A percentile compares a stretch with the other conserved stretches of the same genome.
These are phyloP conservation scores for Brachypteracias leptosomus DNA, from an alignment of 2,113 vertebrate species.

Conservation along the genomic window DNA sequence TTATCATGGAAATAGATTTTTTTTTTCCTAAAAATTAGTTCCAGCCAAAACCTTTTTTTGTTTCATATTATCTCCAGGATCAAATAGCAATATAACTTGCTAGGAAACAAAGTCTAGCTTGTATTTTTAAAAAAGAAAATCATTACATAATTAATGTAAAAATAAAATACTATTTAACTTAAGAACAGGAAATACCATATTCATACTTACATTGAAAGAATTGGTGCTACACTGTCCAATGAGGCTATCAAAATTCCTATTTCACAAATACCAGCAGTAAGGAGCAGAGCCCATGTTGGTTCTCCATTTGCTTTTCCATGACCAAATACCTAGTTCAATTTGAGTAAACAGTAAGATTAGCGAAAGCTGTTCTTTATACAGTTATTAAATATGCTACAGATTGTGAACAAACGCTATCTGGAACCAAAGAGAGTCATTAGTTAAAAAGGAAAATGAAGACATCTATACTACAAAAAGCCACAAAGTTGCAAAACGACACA, in stretches of 20 bases:
- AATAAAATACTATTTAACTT: not conserved
- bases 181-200: not conserved
- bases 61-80: not conserved
- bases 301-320: slow-evolving; percentile 95
- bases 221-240: slow-evolving; percentile 92
- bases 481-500: not conserved
- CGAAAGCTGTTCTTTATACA: not conserved
- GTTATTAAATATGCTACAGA: not conserved
- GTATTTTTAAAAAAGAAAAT: not conserved
- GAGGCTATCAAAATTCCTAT: slow-evolving; percentile 96
- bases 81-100: not conserved
- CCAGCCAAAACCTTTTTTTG: not conserved
- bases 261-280: slow-evolving; percentile 92
- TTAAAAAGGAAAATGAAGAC: not conserved
- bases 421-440: not conserved
- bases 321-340: slow-evolving; percentile 84
- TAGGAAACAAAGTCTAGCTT: not conserved
- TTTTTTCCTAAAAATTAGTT: not conserved
- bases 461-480: not conserved
- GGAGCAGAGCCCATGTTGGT: slow-evolving; percentile 93
- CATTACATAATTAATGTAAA: not conserved
- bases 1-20: not conserved
- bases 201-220: slow-evolving; percentile 91
- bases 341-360: not conserved
- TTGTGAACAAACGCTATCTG: not conserved